phyloP scores from a whole-genome alignment of 2,888 invertebrate genomes.

The Melikaiella ostensackeni region DNA sequence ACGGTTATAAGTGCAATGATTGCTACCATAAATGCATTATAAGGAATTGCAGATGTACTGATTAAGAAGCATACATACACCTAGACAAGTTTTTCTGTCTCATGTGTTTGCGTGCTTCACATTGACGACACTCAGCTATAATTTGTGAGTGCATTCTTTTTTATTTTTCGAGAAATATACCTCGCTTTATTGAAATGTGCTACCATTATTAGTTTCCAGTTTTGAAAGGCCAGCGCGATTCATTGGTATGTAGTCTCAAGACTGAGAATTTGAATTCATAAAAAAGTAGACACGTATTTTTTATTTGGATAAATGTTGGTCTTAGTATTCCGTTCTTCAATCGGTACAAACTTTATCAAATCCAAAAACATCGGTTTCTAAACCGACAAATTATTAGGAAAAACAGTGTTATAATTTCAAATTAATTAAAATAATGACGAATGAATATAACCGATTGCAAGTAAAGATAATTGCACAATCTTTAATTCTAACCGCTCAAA shows the following conservation, averaged over 20 bases:
- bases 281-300: background rate
- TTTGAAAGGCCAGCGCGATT: slow-evolving; percentile 2
- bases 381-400: background rate
- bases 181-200: background rate
- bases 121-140: slow-evolving; percentile 30
- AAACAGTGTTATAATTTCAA: no score
- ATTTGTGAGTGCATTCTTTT: slow-evolving; percentile 16
- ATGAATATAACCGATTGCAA: no score
- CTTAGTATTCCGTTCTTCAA: background rate
- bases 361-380: background rate
- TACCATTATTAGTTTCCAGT: background rate
- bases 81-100: background rate
- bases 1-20: slow-evolving; percentile 59
- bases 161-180: background rate
- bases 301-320: background rate
- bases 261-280: background rate
- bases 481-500: no score
- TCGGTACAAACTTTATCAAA: background rate
- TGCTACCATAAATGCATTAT: slow-evolving; percentile 32
- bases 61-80: slow-evolving; percentile 13
- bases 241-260: background rate
- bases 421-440: background rate
- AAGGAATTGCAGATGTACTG: slow-evolving; percentile 22
- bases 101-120: background rate
- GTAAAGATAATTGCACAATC: no score